A percentile compares a stretch with the other conserved stretches of the same genome.
phyloP scores from a whole-genome alignment of 1,140 invertebrate genomes.

The Gryllus bimaculatus region DNA sequence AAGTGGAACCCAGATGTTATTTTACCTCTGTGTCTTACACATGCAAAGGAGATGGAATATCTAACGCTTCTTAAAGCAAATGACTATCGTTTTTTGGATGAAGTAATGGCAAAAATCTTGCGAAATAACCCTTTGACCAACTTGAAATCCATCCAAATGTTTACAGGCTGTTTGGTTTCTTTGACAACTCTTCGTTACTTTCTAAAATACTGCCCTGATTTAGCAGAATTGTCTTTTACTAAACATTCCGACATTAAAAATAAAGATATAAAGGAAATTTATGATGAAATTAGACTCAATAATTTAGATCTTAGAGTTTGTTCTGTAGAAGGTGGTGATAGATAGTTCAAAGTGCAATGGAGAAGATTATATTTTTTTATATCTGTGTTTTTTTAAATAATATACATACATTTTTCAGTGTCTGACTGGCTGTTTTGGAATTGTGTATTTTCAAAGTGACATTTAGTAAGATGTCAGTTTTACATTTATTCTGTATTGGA shows the following conservation, averaged over 20 bases:
- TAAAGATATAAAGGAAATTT: neutral
- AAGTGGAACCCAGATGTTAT: slow-evolving; percentile 14
- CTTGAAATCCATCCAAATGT: slow-evolving; percentile 11
- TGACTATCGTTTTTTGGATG: neutral
- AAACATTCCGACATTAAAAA: neutral
- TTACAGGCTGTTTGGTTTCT: neutral
- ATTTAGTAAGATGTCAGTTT: neutral
- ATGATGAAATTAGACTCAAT: neutral
- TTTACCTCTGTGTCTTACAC: slow-evolving; percentile 14
- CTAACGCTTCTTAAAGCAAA: neutral
- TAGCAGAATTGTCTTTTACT: slow-evolving; percentile 11
- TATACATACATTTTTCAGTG: neutral
- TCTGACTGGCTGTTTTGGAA: neutral
- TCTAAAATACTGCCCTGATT: slow-evolving; percentile 13
- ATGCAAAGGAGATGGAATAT: slow-evolving; percentile 16
- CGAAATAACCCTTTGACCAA: slow-evolving; percentile 13
- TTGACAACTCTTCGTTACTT: slow-evolving; percentile 13
- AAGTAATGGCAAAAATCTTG: slow-evolving; percentile 9
- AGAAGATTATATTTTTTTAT: neutral
- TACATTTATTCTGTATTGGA: neutral
- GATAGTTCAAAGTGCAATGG: neutral
- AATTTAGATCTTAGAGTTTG: neutral
- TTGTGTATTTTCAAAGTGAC: neutral
- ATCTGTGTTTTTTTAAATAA: neutral
- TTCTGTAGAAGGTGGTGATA: neutral